phyloP scores from a whole-genome alignment of 2,888 invertebrate species.

The Dolichomitus sp. region DNA sequence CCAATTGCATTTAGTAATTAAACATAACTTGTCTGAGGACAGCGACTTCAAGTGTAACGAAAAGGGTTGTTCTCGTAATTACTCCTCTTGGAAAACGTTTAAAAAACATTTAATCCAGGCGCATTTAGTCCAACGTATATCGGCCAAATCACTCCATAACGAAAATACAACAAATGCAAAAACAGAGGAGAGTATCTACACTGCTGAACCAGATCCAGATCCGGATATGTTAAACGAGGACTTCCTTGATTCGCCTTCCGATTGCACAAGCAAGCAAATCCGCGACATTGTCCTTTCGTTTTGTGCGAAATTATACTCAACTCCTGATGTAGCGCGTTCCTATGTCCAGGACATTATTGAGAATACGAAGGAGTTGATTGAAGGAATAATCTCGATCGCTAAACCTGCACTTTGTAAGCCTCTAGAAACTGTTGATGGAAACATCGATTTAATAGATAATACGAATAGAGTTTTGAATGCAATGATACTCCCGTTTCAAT shows the following conservation, averaged over 20 bases:
- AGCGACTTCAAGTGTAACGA: not conserved
- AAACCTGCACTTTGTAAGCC: constrained; percentile 3
- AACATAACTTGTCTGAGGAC: not conserved
- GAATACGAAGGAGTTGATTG: constrained; percentile 34
- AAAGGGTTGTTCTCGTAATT: not conserved
- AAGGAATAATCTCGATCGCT: not conserved
- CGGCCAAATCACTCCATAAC: too few relatives aligned
- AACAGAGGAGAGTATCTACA: not conserved
- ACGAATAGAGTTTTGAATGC: not conserved
- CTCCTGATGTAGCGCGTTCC: constrained; percentile 25
- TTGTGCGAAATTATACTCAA: constrained; percentile 41
- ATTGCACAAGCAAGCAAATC: not conserved
- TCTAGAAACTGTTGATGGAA: not conserved
- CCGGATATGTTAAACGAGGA: not conserved
- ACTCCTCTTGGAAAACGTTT: not conserved
- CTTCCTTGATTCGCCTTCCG: not conserved
- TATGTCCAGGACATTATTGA: constrained; percentile 24
- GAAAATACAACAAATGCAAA: too few relatives aligned
- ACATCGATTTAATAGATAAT: not conserved
- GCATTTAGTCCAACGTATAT: not conserved
- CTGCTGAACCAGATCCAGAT: not conserved
- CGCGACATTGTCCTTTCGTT: constrained; percentile 24
- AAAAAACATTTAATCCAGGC: not conserved
- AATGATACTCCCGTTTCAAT: constrained; percentile 10
- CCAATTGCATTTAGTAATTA: too few relatives aligned